Evolutionary conservation across 2,888 invertebrate genomes (phyloP).

Genomic region (Drosophila borborema): DNA sequence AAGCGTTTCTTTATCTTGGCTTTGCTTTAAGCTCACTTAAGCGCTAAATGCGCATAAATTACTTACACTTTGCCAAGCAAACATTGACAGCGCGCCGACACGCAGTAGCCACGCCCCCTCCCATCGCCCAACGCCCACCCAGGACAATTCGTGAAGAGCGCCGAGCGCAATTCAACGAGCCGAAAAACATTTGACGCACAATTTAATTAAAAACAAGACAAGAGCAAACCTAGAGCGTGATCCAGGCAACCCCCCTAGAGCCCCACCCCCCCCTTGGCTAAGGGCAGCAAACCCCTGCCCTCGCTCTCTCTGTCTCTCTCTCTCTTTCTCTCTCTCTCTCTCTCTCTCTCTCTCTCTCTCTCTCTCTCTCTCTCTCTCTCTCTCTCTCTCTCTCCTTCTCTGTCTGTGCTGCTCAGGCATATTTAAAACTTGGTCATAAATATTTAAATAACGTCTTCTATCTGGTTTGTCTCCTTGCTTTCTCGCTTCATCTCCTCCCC

Average conservation of each 20-base stretch:
- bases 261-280: not conserved
- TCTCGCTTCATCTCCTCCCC: not conserved
- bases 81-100: conserved; percentile 70
- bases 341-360: too few relatives aligned
- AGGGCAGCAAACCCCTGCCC: not conserved
- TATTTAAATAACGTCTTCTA: conserved; percentile 34
- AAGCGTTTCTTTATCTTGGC: conserved; percentile 66
- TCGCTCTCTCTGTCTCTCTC: not conserved
- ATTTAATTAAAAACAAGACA: conserved; percentile 73
- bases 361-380: not conserved
- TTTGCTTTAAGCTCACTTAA: conserved; percentile 75
- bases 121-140: not conserved
- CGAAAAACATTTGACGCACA: conserved; percentile 77
- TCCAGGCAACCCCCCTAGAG: not conserved
- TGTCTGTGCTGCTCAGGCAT: conserved; percentile 6
- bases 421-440: conserved; percentile 50
- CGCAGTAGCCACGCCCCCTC: conserved; percentile 44
- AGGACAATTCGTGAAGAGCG: conserved; percentile 16
- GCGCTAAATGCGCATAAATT: conserved; percentile 80
- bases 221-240: not conserved
- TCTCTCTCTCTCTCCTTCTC: not conserved
- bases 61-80: conserved; percentile 78
- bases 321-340: too few relatives aligned
- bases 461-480: not conserved
- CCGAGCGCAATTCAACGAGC: conserved; percentile 60